Conservation (phyloP, 2,113 vertebrate species). For the Rallus limicola region DNA sequence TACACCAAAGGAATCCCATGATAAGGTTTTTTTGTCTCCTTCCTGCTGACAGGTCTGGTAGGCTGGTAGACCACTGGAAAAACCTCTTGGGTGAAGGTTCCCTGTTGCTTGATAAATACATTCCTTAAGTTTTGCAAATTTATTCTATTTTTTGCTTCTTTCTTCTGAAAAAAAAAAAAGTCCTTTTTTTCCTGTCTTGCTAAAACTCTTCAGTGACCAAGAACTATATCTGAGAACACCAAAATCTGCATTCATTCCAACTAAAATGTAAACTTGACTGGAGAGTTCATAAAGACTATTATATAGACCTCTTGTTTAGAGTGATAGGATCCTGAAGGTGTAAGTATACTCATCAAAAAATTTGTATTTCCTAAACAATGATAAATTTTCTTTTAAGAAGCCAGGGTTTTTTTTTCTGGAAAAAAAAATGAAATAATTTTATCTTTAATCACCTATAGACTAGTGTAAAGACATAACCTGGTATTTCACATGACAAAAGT, state of each 20-base stretch:
- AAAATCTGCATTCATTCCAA: not conserved
- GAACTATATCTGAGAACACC: not conserved
- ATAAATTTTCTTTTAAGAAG: not conserved
- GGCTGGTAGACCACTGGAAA: not conserved
- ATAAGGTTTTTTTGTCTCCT: not conserved
- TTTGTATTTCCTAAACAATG: not conserved
- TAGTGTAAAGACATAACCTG: not conserved
- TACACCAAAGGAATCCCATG: not conserved
- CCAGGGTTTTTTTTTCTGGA: not conserved
- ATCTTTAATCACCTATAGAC: not conserved
- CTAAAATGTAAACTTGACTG: not conserved
- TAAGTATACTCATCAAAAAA: not conserved
- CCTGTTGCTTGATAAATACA: not conserved
- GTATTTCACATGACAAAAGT: not conserved
- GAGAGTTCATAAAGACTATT: not conserved
- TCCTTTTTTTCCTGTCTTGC: not conserved
- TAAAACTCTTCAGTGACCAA: not conserved
- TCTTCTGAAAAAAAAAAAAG: not conserved
- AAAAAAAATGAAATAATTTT: not conserved
- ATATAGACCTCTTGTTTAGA: not conserved
- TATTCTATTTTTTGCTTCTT: not conserved
- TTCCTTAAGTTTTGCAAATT: not conserved
- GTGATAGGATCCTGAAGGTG: not conserved
- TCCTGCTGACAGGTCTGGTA: not conserved
- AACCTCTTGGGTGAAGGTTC: not conserved